Percentiles rank a stretch among this genome's conserved stretches.
These are phyloP conservation scores for Holothuria glaberrima DNA, from an alignment of 35 echinoderm and acorn worm species.

Conservation along the genomic window DNA sequence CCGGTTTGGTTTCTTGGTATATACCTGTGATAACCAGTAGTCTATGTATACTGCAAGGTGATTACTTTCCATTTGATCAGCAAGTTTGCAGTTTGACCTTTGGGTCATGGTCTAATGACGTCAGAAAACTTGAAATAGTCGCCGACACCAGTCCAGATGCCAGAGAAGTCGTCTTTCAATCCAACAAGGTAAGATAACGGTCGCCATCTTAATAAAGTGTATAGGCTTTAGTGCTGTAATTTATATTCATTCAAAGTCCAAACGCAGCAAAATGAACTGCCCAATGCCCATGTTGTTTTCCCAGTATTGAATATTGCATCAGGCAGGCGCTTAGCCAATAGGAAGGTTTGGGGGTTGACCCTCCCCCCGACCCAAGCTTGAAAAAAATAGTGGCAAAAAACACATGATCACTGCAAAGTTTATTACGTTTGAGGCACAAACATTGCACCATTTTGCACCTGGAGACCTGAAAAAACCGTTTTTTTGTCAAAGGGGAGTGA, in stretches of 20 bases:
- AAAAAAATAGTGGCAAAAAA: neutral
- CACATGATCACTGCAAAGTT: no score
- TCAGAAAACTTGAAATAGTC: slow-evolving; percentile 1
- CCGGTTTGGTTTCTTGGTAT: slow-evolving; percentile 58
- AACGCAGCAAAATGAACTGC: no score
- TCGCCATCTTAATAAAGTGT: neutral
- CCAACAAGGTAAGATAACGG: slow-evolving; percentile 44
- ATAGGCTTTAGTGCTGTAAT: no score
- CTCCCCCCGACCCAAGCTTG: neutral
- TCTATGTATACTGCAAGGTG: slow-evolving; percentile 48
- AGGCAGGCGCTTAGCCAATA: no score
- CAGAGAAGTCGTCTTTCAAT: slow-evolving; percentile 56
- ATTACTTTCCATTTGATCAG: slow-evolving; percentile 71
- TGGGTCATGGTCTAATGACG: slow-evolving; percentile 55
- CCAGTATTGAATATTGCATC: no score
- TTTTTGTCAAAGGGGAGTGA: no score
- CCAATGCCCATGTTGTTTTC: no score
- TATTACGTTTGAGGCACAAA: no score
- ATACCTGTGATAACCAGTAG: slow-evolving; percentile 40
- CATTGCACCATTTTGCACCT: no score
- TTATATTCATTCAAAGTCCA: no score
- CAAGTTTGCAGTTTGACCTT: slow-evolving; percentile 72
- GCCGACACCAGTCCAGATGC: slow-evolving; percentile 41
- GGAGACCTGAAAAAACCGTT: no score
- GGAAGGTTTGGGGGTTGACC: no score